phyloP scores from a whole-genome alignment of 1,140 invertebrate species.

The Drosophila teissieri region DNA sequence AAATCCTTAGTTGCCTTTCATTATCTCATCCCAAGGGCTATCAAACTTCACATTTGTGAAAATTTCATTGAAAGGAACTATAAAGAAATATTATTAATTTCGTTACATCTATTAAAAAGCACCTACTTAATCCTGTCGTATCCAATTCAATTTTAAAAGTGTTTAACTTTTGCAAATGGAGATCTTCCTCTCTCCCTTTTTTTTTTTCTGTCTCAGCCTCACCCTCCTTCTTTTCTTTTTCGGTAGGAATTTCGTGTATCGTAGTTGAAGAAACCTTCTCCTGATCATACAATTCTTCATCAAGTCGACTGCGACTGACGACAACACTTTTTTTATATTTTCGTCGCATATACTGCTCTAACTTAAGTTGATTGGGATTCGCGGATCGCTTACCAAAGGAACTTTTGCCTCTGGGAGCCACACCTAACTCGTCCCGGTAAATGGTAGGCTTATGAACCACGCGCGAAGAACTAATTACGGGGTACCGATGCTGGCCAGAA shows the following conservation, averaged over 20 bases:
- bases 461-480: too few relatives aligned
- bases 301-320: conserved; percentile 7
- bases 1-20: not conserved
- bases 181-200: conserved; percentile 10
- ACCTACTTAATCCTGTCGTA: conserved; percentile 34
- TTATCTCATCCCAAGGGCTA: not conserved
- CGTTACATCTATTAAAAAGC: not conserved
- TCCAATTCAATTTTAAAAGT: conserved; percentile 42
- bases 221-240: not conserved
- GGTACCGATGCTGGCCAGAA: not conserved
- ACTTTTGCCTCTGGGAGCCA: not conserved
- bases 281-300: not conserved
- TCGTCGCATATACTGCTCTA: conserved; percentile 38
- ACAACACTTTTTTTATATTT: conserved; percentile 34
- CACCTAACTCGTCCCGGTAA: not conserved
- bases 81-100: not conserved
- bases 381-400: not conserved
- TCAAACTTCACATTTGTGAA: conserved; percentile 9
- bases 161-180: conserved; percentile 26
- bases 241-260: not conserved
- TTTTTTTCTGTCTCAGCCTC: not conserved
- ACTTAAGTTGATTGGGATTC: conserved; percentile 12
- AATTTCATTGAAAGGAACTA: conserved; percentile 15
- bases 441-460: not conserved
- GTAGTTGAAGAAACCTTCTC: not conserved